Base-by-base conservation (phyloP, 2,113 vertebrate species). In the Burhinus bistriatus region DNA sequence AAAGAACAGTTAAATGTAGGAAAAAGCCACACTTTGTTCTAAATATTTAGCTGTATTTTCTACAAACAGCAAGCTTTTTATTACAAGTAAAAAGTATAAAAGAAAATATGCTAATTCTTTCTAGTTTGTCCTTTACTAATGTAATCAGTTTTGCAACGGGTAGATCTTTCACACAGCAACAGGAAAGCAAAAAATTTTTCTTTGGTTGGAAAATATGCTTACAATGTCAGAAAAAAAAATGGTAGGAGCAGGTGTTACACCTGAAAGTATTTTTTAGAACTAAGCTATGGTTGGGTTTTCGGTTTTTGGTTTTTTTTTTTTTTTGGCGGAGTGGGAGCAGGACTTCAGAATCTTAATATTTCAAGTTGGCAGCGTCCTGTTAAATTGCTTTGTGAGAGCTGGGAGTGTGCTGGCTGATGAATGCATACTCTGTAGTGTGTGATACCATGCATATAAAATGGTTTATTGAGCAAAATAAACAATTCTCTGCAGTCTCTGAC, bases 401-500 rank as follows among this genome's bases (percentile, higher is more conserved):
- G 30, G 20, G 70, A 87, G 18, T 57, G 55, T 87, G 20, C 69
- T 92, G 65, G 40, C 36, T 96, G 93, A 92, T 87, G 72, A 95
- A 96, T 96, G 82, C 79, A 55, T 87, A n/a, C 69, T 80, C 77
- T 75, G 64, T 61, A n/a, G 82, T 89, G 44, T 94, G 90, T 89
- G 91, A 83, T 95, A 58, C 76, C 75, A 61, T 92, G 91, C 91
- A 97, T 95, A 95, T 79, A 94, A 95, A 96, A 95, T 87, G 77
- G 65, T 84, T 95, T 97, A 93, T 93, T 93, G 90, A 94, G 79
- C 40, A 95, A 97, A 96, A 97, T 90, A 97, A 97, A 95, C 85
- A 95, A 76, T 86, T 93, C 49, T 88, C 57, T 87, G 55, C 83
- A 84, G 89, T 89, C 32, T 91, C 78, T 65, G 55, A 80, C 61